A percentile compares a stretch with the other conserved stretches of the same genome.
Evolutionary conservation across 2,888 invertebrate species (phyloP).

Genomic region (Cordilura impudica): DNA sequence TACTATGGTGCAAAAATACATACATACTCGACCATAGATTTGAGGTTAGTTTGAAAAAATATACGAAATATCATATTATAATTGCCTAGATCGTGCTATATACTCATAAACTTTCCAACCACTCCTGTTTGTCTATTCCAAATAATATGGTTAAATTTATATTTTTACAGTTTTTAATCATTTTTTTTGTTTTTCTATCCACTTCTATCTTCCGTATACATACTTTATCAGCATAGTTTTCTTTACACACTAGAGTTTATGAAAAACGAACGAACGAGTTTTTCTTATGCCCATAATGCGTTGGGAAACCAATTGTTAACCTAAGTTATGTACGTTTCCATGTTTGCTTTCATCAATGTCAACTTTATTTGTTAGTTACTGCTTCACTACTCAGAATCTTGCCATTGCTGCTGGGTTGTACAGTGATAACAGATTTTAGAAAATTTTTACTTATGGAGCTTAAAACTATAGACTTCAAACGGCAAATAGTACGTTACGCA

Average conservation of each 20-base stretch:
- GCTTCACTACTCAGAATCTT: background rate
- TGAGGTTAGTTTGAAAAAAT: no score
- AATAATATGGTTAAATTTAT: no score
- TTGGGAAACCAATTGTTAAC: constrained; percentile 46
- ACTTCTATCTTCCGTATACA: no score
- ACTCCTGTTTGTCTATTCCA: no score
- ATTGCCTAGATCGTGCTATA: no score
- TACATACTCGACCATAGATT: background rate
- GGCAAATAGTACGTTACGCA: constrained; percentile 9
- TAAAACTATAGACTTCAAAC: constrained; percentile 27
- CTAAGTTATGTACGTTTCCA: background rate
- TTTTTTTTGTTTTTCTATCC: no score
- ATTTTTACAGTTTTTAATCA: no score
- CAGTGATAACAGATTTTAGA: constrained; percentile 25
- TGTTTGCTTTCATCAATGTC: constrained; percentile 42
- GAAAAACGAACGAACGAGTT: no score
- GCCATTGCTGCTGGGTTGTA: background rate
- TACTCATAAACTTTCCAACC: no score
- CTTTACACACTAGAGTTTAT: no score
- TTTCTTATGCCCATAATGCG: background rate
- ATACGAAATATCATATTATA: no score
- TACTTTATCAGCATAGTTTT: no score
- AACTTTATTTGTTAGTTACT: constrained; percentile 17
- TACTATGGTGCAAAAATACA: background rate
- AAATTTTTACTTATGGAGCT: constrained; percentile 28